Conservation (phyloP, 1,140 invertebrate genomes). For the Brevipalpus yothersi region DNA sequence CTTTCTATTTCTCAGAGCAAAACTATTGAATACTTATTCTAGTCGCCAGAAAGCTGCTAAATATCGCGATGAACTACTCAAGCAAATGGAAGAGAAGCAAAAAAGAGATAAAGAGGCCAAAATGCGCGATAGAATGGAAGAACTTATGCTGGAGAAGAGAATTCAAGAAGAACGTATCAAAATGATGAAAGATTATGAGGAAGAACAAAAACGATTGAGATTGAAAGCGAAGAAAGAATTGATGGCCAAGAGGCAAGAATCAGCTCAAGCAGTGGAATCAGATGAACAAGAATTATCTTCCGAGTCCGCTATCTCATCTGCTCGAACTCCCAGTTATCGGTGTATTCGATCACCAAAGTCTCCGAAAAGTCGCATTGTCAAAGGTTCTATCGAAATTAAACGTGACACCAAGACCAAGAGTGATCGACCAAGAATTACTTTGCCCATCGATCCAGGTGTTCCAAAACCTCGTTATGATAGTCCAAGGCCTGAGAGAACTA, state of each 20-base stretch:
- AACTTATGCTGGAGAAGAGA: not conserved
- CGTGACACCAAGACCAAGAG: not conserved
- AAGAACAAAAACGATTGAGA: not conserved
- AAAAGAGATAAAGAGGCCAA: not conserved
- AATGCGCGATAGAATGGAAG: not conserved
- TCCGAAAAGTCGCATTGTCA: not conserved
- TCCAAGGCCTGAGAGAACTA: not conserved
- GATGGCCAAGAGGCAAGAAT: not conserved
- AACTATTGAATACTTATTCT: not conserved
- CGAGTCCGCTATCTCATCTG: not conserved
- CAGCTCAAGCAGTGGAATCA: not conserved
- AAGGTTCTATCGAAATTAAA: not conserved
- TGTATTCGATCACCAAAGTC: not conserved
- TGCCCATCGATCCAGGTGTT: not conserved
- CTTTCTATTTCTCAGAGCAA: not conserved
- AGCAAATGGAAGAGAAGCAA: conserved; percentile 8
- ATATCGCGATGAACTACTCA: conserved; percentile 1
- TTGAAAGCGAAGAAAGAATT: not conserved
- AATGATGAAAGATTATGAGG: conserved; percentile 4
- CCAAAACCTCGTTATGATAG: not conserved
- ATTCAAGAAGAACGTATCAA: conserved; percentile 1
- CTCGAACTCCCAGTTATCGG: not conserved
- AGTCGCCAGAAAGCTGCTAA: not conserved
- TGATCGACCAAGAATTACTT: not conserved
- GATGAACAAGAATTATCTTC: not conserved